Percentiles rank a stretch among this genome's conserved stretches.
phyloP scores from a whole-genome alignment of 2,888 invertebrate genomes.

The Apocheima hispidaria region DNA sequence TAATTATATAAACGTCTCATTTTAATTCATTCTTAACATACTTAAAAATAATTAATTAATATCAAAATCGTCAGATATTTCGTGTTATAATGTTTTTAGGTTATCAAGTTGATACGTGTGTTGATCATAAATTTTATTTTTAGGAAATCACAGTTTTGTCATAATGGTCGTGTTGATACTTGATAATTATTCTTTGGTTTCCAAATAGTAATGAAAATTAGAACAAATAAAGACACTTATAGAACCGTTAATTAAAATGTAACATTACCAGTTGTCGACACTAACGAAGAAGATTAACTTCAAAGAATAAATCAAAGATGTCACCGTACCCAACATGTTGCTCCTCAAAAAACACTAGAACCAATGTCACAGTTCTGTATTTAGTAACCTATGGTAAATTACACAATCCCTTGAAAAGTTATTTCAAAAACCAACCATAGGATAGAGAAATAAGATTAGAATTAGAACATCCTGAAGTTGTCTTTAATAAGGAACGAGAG shows the following conservation, averaged over 20 bases:
- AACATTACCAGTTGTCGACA: conserved; percentile 29
- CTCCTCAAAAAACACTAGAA: conserved; percentile 44
- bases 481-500: conserved; percentile 60
- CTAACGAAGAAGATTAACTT: conserved; percentile 42
- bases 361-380: conserved; percentile 42
- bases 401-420: conserved; percentile 12
- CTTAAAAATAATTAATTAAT: too few relatives aligned
- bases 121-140: too few relatives aligned
- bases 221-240: conserved; percentile 3
- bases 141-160: neutral
- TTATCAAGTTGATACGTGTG: too few relatives aligned
- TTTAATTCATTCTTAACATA: too few relatives aligned
- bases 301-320: conserved; percentile 50
- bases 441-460: conserved; percentile 26
- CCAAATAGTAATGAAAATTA: neutral
- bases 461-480: conserved; percentile 36
- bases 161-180: neutral
- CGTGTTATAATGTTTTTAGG: too few relatives aligned
- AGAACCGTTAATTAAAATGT: conserved; percentile 27
- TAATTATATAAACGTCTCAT: too few relatives aligned
- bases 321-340: conserved; percentile 41
- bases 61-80: too few relatives aligned
- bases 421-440: conserved; percentile 27
- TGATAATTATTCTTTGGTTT: neutral
- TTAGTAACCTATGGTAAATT: conserved; percentile 34